A percentile compares a stretch with the other conserved stretches of the same genome.
phyloP scores from a whole-genome alignment of 2,888 invertebrate species.

The Eueremaeus valkanovi region DNA sequence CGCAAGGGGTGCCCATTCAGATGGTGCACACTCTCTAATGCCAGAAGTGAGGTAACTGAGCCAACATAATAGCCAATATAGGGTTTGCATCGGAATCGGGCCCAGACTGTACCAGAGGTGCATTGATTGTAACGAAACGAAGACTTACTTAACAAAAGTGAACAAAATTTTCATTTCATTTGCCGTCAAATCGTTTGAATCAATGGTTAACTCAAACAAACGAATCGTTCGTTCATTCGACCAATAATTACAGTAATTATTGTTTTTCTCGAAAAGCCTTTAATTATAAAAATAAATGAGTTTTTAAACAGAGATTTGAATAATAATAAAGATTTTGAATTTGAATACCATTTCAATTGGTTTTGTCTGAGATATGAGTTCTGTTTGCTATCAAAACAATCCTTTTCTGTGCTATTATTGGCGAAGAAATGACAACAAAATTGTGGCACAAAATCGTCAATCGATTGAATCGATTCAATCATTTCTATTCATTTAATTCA shows the following conservation, averaged over 20 bases:
- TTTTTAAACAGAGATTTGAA: not conserved
- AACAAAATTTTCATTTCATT: not conserved
- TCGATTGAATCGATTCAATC: not conserved
- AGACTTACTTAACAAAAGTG: slow-evolving; percentile 21
- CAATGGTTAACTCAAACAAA: not conserved
- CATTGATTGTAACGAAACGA: not conserved
- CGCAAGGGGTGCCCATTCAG: no score
- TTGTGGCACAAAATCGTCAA: not conserved
- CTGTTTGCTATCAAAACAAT: not conserved
- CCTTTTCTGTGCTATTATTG: not conserved
- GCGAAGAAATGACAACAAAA: not conserved
- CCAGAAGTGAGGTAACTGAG: no score
- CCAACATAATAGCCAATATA: no score
- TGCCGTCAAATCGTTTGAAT: not conserved
- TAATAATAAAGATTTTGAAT: not conserved
- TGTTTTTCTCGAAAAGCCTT: slow-evolving; percentile 15
- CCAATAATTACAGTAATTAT: slow-evolving; percentile 29
- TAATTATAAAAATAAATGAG: not conserved
- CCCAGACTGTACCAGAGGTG: no score
- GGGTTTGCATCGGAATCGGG: no score
- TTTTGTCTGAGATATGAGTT: not conserved
- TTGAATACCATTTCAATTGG: slow-evolving; percentile 25
- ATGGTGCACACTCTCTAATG: no score
- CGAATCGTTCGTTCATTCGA: not conserved
- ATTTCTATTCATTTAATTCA: no score